phyloP scores from a whole-genome alignment of 2,888 invertebrate genomes.

The Calliphora vomitoria region DNA sequence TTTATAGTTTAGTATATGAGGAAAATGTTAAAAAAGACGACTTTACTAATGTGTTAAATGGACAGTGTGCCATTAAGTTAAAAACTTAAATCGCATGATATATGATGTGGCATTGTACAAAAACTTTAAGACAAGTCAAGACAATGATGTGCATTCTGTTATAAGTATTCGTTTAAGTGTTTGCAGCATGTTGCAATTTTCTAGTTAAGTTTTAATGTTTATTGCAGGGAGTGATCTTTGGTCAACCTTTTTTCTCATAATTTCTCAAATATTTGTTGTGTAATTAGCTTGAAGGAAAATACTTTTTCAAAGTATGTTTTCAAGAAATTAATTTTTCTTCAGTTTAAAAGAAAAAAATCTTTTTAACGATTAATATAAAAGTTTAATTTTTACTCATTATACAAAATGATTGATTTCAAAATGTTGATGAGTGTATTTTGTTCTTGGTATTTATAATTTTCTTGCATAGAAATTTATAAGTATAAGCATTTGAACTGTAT shows the following conservation, averaged over 20 bases:
- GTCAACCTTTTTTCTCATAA: conserved; percentile 8
- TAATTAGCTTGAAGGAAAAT: conserved; percentile 11
- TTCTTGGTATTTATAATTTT: too few species aligned
- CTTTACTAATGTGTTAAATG: conserved; percentile 72
- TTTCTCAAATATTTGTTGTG: conserved; percentile 41
- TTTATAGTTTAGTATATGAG: conserved; percentile 37
- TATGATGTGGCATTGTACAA: conserved; percentile 49
- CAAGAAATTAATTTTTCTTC: neutral
- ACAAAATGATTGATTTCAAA: neutral
- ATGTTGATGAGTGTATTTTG: too few species aligned
- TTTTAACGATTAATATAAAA: neutral
- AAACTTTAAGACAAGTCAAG: conserved; percentile 32
- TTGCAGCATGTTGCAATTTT: conserved; percentile 31
- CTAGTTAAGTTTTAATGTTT: conserved; percentile 37
- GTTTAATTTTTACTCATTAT: too few species aligned
- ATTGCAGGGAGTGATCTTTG: conserved; percentile 43
- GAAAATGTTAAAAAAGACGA: conserved; percentile 41
- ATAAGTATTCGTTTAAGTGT: conserved; percentile 2
- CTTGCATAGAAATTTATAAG: too few species aligned
- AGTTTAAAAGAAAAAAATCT: too few species aligned
- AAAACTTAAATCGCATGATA: conserved; percentile 54
- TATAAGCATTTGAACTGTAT: too few species aligned
- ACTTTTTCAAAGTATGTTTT: neutral
- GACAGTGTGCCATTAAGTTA: conserved; percentile 72
- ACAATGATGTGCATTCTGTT: conserved; percentile 28